These are phyloP conservation scores for Cyanistes caeruleus DNA, from an alignment of 2,113 vertebrate species.

Conservation along the genomic window DNA sequence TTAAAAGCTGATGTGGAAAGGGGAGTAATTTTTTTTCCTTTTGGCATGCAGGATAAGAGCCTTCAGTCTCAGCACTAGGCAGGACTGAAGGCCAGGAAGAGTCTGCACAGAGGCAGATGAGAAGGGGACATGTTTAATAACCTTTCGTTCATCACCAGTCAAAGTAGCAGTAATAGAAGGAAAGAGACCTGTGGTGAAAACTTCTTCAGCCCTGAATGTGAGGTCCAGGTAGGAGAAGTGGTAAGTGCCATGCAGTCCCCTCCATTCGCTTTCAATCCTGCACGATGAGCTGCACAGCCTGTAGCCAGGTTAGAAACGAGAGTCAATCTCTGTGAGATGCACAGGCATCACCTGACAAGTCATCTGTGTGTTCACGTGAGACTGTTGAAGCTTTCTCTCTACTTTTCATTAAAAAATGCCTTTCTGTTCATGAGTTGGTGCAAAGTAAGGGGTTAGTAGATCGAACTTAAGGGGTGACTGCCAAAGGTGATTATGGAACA, in stretches of 20 bases:
- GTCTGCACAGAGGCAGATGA: background rate
- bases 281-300: background rate
- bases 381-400: background rate
- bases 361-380: rapidly evolving
- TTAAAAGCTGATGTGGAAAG: background rate
- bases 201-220: background rate
- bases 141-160: background rate
- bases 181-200: background rate
- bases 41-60: background rate
- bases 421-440: background rate
- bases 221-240: background rate
- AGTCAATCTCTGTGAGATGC: background rate
- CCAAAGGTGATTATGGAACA: background rate
- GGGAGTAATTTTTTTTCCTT: rapidly evolving
- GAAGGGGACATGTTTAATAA: background rate
- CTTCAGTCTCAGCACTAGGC: background rate
- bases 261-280: rapidly evolving
- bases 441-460: background rate
- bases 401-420: background rate
- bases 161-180: background rate
- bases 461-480: background rate
- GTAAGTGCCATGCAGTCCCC: background rate
- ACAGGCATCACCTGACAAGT: background rate
- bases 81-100: background rate
- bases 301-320: background rate